Conservation (phyloP, 2,888 invertebrate species). For the Himalopsyche anomala region DNA sequence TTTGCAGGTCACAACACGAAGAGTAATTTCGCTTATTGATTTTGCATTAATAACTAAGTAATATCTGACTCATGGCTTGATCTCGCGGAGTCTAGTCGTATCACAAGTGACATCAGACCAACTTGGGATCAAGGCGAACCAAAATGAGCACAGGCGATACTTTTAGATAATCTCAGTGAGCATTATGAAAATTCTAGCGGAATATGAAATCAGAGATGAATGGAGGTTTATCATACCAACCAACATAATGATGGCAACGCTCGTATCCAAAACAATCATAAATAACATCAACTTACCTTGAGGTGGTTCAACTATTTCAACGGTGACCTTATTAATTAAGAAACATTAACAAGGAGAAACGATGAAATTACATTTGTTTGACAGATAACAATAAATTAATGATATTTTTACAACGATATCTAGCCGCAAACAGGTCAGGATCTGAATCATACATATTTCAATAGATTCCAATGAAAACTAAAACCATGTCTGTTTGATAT, state of each 20-base stretch:
- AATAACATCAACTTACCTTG: constrained; percentile 27
- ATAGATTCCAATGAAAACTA: no score
- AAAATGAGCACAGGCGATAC: constrained; percentile 8
- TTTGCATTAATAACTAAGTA: constrained; percentile 27
- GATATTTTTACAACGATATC: neutral
- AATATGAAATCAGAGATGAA: constrained; percentile 1
- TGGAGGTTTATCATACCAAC: neutral
- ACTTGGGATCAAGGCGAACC: constrained; percentile 15
- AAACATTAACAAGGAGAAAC: constrained; percentile 22
- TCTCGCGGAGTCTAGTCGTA: neutral
- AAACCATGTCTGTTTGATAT: no score
- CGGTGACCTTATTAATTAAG: constrained; percentile 33
- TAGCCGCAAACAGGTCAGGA: constrained; percentile 14
- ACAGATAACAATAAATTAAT: constrained; percentile 37
- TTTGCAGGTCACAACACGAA: neutral
- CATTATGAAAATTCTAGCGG: neutral
- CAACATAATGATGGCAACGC: neutral
- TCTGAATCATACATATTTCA: neutral
- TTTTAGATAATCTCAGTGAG: neutral
- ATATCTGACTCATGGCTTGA: neutral
- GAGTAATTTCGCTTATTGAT: neutral
- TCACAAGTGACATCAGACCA: constrained; percentile 8
- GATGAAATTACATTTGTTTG: constrained; percentile 21
- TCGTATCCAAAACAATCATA: neutral
- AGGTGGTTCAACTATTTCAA: constrained; percentile 33